Percentiles rank a stretch among this genome's conserved stretches.
These are phyloP conservation scores for Gnatocerus cornutus DNA, from an alignment of 2,888 invertebrate genomes.

Conservation along the genomic window DNA sequence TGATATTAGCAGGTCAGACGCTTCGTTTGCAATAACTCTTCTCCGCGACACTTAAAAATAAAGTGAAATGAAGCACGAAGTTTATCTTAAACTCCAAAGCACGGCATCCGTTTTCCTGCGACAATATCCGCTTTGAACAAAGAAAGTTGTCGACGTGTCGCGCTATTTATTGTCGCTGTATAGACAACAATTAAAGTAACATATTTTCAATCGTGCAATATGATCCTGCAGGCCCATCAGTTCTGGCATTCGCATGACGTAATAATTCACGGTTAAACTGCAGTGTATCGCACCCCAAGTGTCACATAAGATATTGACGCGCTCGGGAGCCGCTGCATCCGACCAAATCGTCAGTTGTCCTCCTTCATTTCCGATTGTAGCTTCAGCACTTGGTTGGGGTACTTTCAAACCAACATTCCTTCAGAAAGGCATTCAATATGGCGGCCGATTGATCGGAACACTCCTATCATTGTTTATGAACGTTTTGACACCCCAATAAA, in stretches of 20 bases:
- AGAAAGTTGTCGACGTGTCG: neutral
- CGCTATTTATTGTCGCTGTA: constrained; percentile 7
- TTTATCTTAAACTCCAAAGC: constrained; percentile 2
- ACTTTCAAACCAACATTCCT: constrained; percentile 47
- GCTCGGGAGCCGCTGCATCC: constrained; percentile 41
- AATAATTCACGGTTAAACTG: constrained; percentile 49
- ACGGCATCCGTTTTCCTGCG: neutral
- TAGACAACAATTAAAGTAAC: constrained; percentile 16
- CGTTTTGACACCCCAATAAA: constrained; percentile 60
- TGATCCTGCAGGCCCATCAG: constrained; percentile 5
- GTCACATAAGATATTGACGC: constrained; percentile 62
- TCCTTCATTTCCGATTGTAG: constrained; percentile 32
- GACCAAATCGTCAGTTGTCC: constrained; percentile 33
- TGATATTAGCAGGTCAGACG: constrained; percentile 3
- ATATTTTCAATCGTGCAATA: constrained; percentile 2
- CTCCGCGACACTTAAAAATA: constrained; percentile 1
- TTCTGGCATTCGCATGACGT: constrained; percentile 36
- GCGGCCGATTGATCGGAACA: constrained; percentile 55
- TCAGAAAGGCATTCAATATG: constrained; percentile 53
- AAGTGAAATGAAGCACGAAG: neutral
- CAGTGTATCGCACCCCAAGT: constrained; percentile 54
- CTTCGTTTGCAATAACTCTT: constrained; percentile 5
- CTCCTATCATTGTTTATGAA: constrained; percentile 63
- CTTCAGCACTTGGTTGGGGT: constrained; percentile 50
- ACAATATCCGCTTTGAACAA: constrained; percentile 11